Conservation (phyloP, 1,140 invertebrate species). For the Rhopalosiphum padi region DNA sequence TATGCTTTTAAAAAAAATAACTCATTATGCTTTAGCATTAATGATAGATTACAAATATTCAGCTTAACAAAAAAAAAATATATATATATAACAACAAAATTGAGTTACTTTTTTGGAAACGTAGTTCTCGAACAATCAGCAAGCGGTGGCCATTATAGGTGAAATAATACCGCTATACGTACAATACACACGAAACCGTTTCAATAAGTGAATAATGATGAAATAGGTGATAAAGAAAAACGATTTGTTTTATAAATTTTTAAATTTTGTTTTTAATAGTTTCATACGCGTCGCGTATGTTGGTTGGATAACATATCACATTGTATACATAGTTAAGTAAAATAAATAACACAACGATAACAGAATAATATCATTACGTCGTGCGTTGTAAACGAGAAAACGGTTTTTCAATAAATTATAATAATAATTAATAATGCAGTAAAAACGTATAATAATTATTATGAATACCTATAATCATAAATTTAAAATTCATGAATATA, state of each 20-base stretch:
- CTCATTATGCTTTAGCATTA: too few relatives aligned
- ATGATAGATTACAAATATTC: too few relatives aligned
- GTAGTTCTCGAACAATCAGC: too few relatives aligned
- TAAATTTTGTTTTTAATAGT: neutral
- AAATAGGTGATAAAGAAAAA: neutral
- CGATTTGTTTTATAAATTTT: neutral
- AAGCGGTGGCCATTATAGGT: too few relatives aligned
- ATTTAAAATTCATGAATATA: neutral
- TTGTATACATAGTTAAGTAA: slow-evolving; percentile 3
- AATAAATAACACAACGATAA: neutral
- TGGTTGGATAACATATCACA: neutral
- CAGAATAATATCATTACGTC: neutral
- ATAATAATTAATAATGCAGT: slow-evolving; percentile 19
- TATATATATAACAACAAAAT: too few relatives aligned
- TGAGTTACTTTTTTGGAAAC: too few relatives aligned
- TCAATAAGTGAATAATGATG: neutral
- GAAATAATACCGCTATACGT: too few relatives aligned
- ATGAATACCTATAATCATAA: neutral
- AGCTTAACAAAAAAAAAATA: too few relatives aligned
- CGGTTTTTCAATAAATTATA: neutral
- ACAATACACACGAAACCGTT: too few relatives aligned
- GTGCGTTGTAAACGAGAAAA: neutral
- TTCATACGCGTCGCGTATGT: neutral
- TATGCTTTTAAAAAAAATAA: too few relatives aligned
- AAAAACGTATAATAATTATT: neutral